Evolutionary conservation across 2,113 vertebrate genomes (phyloP), one percentile per base, ranked within the genome.

Genomic region (Anarhynchus alexandrinus): DNA sequence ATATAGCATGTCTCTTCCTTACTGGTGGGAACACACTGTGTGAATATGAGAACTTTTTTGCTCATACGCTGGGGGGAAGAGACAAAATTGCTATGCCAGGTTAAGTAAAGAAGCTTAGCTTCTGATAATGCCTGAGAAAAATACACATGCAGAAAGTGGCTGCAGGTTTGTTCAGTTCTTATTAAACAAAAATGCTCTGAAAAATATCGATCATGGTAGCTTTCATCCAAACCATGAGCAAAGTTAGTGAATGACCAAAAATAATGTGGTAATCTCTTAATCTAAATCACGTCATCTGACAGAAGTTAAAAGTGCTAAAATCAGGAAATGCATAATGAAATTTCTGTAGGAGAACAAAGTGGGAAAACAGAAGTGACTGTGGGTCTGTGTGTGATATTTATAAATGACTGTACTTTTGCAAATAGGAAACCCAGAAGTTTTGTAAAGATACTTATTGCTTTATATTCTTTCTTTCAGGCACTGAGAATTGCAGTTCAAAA

Each of bases 391-490:
- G 4, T 20, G 40, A 1, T 51, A 17, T 5, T 65, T 72, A 4
- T 51, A 19, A 82, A 52, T 64, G 49, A 27, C 40, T 57, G 1
- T 42, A 12, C 6, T 73, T 91, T 16, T 58, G 45, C 23, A 62
- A 49, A 42, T 38, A n/a, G 45, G 25, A 89, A 85, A n/a, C 20
- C 4, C 36, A 9, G 43, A 43, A 64, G 34, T 65, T 55, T n/a
- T 88, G 16, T 73, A 15, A 57, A 85, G 70, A 13, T 36, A 22
- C 22, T 49, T 72, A 72, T 0, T 69, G 5, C 49, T 85, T 70
- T 79, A 11, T 94, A 16, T 74, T 85, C 43, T 95, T 70, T 91
- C 43, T 86, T 86, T 62, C 86, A 98, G 97, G 95, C 79, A 25
- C 38, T 51, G 42, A 49, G 9, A 5, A 62, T 51, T 98, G 97